Base-by-base conservation (phyloP, 2,797 vertebrate species). In the Urophycis tenuis region DNA sequence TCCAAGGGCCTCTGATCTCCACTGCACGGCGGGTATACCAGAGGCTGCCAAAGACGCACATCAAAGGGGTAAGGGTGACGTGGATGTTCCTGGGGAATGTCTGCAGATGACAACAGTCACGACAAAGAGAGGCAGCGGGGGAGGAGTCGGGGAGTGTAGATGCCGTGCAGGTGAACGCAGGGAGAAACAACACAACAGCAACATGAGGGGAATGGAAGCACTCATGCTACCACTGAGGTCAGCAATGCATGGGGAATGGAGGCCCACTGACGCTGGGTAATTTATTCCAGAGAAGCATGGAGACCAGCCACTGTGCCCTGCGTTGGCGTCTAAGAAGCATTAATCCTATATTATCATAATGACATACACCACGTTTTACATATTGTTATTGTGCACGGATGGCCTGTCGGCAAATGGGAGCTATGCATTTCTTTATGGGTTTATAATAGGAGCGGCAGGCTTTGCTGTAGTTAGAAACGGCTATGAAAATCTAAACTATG, bases 51-150 rank as follows among this genome's bases (percentile, higher is more conserved):
- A 77, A 79, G 11, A 78, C 30, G 36, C 53, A 77, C 49, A 79
- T 82, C 78, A 82, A 83, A 74, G 71, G 53, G 64, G 12, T 30
- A 60, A 32, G 83, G 78, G 39, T 85, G 45, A 49, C 53, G 25
- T 60, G 53, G 80, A 89, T 88, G 87, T 87, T 90, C 85, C 82
- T 80, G 77, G 78, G 82, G 80, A 87, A 84, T 77, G 32, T 30
- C 67, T 70, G 67, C 67, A 70, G 14, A 70, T 32, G 67, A 32
- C 67, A 32, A 70, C 67, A 31, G 67, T 32, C 67, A 60, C 22
- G 6, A 60, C 22, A 8, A 9, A 60, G 53, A n/a, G 45, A 45
- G 14, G 19, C 45, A 22, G 17, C 17, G 7, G 45, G 17, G 53
- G 53, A 14, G 67, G 12, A 31, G 30, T 7, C 8, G 15, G 69